Percentiles rank a stretch among this genome's conserved stretches.
Evolutionary conservation across 2,888 invertebrate genomes (phyloP).

Genomic region (Drosophila ustulata): DNA sequence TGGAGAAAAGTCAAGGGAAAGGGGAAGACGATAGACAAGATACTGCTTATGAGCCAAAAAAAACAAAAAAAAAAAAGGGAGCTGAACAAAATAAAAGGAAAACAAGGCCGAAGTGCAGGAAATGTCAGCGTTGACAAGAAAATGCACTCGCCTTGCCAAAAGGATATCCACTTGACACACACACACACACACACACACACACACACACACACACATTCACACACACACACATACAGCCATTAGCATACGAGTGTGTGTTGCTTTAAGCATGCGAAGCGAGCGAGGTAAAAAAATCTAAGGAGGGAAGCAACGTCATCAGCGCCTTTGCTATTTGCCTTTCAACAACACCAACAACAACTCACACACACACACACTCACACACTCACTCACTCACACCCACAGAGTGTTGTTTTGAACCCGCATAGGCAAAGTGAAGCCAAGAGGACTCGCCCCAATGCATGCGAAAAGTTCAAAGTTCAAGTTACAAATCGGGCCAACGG

Average conservation of each 20-base stretch:
- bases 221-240: constrained; percentile 43
- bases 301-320: constrained; percentile 22
- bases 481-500: constrained; percentile 28
- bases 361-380: neutral
- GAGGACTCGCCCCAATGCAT: constrained; percentile 34
- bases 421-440: constrained; percentile 44
- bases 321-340: constrained; percentile 34
- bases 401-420: constrained; percentile 31
- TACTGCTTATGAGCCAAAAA: constrained; percentile 11
- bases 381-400: no score
- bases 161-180: constrained; percentile 70
- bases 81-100: constrained; percentile 31
- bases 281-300: neutral
- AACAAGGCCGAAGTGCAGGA: constrained; percentile 79
- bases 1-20: neutral
- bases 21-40: constrained; percentile 8
- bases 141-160: constrained; percentile 74
- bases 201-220: constrained; percentile 22
- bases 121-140: constrained; percentile 79
- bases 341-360: constrained; percentile 9
- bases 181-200: constrained; percentile 39
- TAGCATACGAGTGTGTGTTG: constrained; percentile 52
- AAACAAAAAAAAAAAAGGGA: neutral
- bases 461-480: constrained; percentile 76
- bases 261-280: neutral